Base-by-base conservation (phyloP, 1,140 invertebrate species). In the Lysiphlebus fabarum region DNA sequence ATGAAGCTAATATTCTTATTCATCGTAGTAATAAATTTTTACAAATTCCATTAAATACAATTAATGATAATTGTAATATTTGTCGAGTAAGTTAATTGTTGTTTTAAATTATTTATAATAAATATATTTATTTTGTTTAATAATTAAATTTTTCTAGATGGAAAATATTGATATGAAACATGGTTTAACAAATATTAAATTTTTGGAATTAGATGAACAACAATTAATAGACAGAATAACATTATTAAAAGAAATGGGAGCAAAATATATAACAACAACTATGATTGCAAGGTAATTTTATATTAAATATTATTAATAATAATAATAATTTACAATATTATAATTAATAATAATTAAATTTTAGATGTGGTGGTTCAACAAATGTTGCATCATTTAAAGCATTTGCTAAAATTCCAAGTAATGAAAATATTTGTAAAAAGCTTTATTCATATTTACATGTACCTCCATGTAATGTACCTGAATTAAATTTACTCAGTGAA, bases 201-300 rank as follows among this genome's bases (percentile, higher is more conserved):
- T 59, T n/a, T 38, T 59, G 7, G 10, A 54, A 37, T 33, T 59
- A 8, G 40, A 5, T 54, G 14, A 59, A 44, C 37, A 54, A 6
- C 42, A 53, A 40, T 34, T 59, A 12, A 14, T 34, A 26, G 48
- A 54, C n/a, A 45, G 43, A 26, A 54, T 59, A 37, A 7, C 38
- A 26, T n/a, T 54, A 38, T 41, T 59, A 14, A 38, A 41, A n/a
- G 58, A 59, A 45, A 59, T 59, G 51, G 58, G 58, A 8, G 58
- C 44, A 4, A 6, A 54, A 38, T 41, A 54, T 11, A 54, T 59
- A 11, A 26, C 8, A 11, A 38, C 58, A 36, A 10, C 6, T 2
- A 59, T 59, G 38, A 7, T 59, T 4, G 33, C 7, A 8, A 48
- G 12, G 58, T 59, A 59, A 42, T 45, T 42, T 33, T 34, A 10